phyloP scores from a whole-genome alignment of 2,888 invertebrate genomes.

The Harpagoxenus sublaevis region DNA sequence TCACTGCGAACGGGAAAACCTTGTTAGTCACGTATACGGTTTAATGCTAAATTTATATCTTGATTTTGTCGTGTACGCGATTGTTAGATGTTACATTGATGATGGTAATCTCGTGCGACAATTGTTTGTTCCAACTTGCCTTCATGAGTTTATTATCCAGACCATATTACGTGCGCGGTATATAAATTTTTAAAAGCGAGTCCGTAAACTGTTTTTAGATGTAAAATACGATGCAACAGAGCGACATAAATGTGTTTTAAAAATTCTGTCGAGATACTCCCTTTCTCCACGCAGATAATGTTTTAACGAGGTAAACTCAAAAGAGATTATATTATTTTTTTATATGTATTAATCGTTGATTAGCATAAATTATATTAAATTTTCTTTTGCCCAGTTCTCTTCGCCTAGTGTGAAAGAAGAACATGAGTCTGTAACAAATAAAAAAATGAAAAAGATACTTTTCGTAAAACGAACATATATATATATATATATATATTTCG shows the following conservation, averaged over 20 bases:
- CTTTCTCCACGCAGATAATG: not conserved
- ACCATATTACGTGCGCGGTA: conserved; percentile 5
- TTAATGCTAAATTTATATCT: conserved; percentile 36
- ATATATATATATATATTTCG: conserved; percentile 25
- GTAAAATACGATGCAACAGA: not conserved
- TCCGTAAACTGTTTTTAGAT: not conserved
- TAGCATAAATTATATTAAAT: not conserved
- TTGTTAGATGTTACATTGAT: conserved; percentile 19
- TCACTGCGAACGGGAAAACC: conserved; percentile 4
- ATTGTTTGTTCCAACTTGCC: conserved; percentile 22
- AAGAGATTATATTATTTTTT: not conserved
- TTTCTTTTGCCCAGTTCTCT: not conserved
- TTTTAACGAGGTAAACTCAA: conserved; percentile 1
- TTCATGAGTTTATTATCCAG: not conserved
- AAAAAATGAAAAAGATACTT: not conserved
- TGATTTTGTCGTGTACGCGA: conserved; percentile 12
- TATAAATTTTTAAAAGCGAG: conserved; percentile 30
- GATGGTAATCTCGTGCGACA: conserved; percentile 16
- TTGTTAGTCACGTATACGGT: conserved; percentile 24
- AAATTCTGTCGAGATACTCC: not conserved
- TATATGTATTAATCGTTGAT: not conserved
- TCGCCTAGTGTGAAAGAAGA: not conserved
- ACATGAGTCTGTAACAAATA: not conserved
- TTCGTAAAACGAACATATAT: conserved; percentile 10
- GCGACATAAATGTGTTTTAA: not conserved